Evolutionary conservation across 1,140 invertebrate species (phyloP), one percentile per base, ranked within the genome.

Genomic region (Drosophila ohnishii): DNA sequence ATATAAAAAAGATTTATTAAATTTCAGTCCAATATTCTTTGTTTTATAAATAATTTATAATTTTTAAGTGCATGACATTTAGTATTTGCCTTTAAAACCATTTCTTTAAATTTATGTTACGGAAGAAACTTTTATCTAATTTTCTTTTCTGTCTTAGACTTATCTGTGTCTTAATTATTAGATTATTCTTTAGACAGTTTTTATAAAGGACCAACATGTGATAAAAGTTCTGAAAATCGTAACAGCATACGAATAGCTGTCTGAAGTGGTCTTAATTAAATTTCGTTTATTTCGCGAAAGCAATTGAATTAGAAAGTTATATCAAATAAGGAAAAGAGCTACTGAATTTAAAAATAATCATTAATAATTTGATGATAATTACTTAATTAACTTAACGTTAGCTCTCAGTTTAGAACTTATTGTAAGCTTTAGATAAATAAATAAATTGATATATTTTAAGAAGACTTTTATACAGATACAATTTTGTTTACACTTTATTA

Each of bases 141-240:
- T 11, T n/a, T 14, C n/a, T n/a, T 19, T 45, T 14, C 2, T 13
- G 3, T 6, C 13, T 48, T 19, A 11, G n/a, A 11, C 19, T 45
- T 58, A 39, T 58, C 55, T 48, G 30, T 57, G 37, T 69, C 75
- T 78, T 48, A 53, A 78, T 81, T 81, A 78, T 51, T 45, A n/a
- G 16, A 9, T 56, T 57, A 64, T 62, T 57, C 13, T n/a, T 44
- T 40, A 64, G 78, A 37, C 76, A 80, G 39, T 59, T 59, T 70
- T 35, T 47, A 30, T 55, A 70, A 14, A 22, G 1, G 11, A n/a
- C 13, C 5, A 45, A 30, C 0, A 11, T 30, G 6, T 7, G 0
- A 35, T n/a, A 22, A 30, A 37, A 7, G 11, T 11, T 2, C 0
- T 55, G 0, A 22, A 6, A 14, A 25, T n/a, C 16, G 19, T 13